A percentile compares a stretch with the other conserved stretches of the same genome.
phyloP scores from a whole-genome alignment of 2,113 vertebrate genomes.

The Plectropomus leopardus region DNA sequence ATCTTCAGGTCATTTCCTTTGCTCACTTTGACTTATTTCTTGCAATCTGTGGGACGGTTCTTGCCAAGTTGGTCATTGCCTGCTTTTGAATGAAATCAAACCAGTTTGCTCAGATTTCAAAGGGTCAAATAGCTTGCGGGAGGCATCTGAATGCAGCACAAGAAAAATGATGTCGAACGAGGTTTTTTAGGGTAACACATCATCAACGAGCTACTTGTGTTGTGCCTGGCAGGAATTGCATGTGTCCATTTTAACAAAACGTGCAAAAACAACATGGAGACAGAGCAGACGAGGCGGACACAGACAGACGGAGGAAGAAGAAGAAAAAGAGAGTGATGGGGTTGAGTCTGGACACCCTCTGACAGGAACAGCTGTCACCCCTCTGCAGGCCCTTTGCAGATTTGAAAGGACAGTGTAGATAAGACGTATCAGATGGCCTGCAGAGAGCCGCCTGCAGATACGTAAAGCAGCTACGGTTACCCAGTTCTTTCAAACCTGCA shows the following conservation, averaged over 20 bases:
- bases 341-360: conserved; percentile 51
- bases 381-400: conserved; percentile 62
- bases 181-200: too few species aligned
- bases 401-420: conserved; percentile 62
- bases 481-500: conserved; percentile 68
- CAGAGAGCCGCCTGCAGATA: conserved; percentile 35
- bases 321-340: conserved; percentile 48
- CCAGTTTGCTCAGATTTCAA: too few species aligned
- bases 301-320: conserved; percentile 28
- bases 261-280: conserved; percentile 61
- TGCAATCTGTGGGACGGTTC: too few species aligned
- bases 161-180: too few species aligned
- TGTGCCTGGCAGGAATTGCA: conserved; percentile 62
- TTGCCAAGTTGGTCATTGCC: too few species aligned
- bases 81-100: too few species aligned
- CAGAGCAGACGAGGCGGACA: conserved; percentile 40
- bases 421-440: conserved; percentile 53
- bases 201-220: neutral
- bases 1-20: too few species aligned
- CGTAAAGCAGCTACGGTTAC: conserved; percentile 47
- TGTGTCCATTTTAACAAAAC: conserved; percentile 26
- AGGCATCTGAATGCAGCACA: too few species aligned
- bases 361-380: conserved; percentile 65
- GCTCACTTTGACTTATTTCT: too few species aligned
- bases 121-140: too few species aligned